Base-by-base conservation (phyloP, 2,888 invertebrate species). In the Cotesia congregata region DNA sequence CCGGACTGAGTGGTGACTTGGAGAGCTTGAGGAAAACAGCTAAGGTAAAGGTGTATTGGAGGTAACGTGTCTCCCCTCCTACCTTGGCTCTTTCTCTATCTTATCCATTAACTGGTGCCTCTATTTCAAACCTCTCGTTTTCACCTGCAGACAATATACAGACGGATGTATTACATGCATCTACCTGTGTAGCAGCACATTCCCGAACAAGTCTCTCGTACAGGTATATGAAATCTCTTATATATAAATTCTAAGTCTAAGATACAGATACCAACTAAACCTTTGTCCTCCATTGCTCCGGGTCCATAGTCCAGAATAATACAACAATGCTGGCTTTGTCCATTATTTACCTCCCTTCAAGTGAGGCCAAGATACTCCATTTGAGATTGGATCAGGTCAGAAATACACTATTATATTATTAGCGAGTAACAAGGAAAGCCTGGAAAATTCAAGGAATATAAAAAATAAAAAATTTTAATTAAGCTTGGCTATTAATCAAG, bases 1-100 rank as follows among this genome's bases (percentile, higher is more conserved):
- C 86, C 85, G 81, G 82, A 89, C 89, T 89, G 88, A 86, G 83
- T 83, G 81, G 7, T 12, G 50, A 73, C 67, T 59, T 68, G 68
- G 20, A 61, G 68, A 41, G 65, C 41, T 72, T 61, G 30, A 41
- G 71, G 64, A 75, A 64, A 65, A 65, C 65, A 65, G 65, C 65
- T 65, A 20, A 65, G 79, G 79, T 68, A 74, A 50, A 77, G 70
- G 67, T 30, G 72, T 70, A 76, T 76, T 76, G 79, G 77, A 78
- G 50, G 50, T 12, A 61, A 73, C 61, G 74, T 74, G 67, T 39
- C 72, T 76, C 77, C 72, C 80, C 71, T 67, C 67, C 67, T 69
- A 64, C 59, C 62, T 75, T 71, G 62, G 38, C 62, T 61, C 77
- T 62, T 17, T 17, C 76, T 59, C 77, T 30, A 62, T 72, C 71